Evolutionary conservation across 2,888 invertebrate genomes (phyloP).

Genomic region (Lysandra coridon): DNA sequence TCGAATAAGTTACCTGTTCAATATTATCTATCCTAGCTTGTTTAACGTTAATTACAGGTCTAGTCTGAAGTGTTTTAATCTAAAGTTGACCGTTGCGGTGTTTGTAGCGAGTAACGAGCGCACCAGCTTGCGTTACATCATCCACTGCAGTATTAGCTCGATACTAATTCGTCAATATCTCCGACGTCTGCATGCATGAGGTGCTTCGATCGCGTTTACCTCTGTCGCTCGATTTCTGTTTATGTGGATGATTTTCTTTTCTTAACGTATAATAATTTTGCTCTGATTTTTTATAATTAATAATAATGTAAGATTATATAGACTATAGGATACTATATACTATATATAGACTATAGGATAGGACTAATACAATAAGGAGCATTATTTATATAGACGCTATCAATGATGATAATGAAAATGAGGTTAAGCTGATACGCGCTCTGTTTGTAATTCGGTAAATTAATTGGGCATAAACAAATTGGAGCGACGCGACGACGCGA

Average conservation of each 20-base stretch:
- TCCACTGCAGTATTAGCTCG: conserved; percentile 45
- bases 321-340: too few relatives aligned
- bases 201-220: background rate
- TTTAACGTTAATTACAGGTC: background rate
- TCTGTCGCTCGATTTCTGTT: conserved; percentile 3
- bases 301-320: background rate
- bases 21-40: background rate
- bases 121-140: conserved; percentile 51
- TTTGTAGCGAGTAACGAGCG: conserved; percentile 49
- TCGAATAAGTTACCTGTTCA: background rate
- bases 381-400: conserved; percentile 12
- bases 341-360: background rate
- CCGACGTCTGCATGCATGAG: conserved; percentile 14
- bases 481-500: conserved; percentile 9
- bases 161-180: conserved; percentile 24
- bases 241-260: background rate
- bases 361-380: background rate
- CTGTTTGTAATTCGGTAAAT: conserved; percentile 16
- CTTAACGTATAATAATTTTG: background rate
- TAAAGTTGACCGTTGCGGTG: conserved; percentile 21
- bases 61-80: conserved; percentile 20
- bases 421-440: conserved; percentile 25
- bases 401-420: conserved; percentile 15
- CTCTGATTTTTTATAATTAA: background rate
- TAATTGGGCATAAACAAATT: conserved; percentile 33